A percentile compares a stretch with the other conserved stretches of the same genome.
phyloP scores from a whole-genome alignment of 37 sponge, comb jelly and placozoan species.

The Halichondria panicea region DNA sequence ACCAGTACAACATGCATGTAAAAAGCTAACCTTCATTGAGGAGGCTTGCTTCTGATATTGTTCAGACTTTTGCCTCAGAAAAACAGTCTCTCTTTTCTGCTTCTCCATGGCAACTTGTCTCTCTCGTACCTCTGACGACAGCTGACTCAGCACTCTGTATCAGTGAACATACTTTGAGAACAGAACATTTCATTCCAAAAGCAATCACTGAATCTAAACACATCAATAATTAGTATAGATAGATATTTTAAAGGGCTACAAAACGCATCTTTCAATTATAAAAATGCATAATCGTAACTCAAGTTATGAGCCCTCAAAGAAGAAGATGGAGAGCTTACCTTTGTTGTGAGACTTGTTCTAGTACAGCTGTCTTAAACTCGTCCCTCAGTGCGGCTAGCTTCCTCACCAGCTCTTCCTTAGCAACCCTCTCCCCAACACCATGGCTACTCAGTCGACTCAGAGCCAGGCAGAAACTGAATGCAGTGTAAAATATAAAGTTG shows the following conservation, averaged over 20 bases:
- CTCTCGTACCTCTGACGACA: constrained; percentile 9
- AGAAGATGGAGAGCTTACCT: neutral
- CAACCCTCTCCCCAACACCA: neutral
- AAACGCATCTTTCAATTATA: neutral
- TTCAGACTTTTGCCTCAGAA: constrained; percentile 57
- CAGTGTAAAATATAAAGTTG: neutral
- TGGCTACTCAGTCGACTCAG: constrained; percentile 30
- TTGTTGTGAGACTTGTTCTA: constrained; percentile 35
- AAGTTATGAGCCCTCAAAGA: neutral
- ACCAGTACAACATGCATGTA: neutral
- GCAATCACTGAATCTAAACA: neutral
- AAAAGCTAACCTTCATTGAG: constrained; percentile 31
- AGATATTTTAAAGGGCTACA: no score
- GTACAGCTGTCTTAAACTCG: neutral
- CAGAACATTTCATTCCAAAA: no score
- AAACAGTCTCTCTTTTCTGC: constrained; percentile 22
- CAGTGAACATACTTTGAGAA: constrained; percentile 5
- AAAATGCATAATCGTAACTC: neutral
- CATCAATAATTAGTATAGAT: neutral
- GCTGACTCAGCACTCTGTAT: constrained; percentile 19
- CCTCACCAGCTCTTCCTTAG: constrained; percentile 8
- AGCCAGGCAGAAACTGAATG: constrained; percentile 38
- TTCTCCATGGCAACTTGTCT: neutral
- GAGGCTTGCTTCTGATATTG: constrained; percentile 58
- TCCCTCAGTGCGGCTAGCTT: constrained; percentile 23